phyloP scores from a whole-genome alignment of 2,797 vertebrate genomes.

The Eospalax fontanierii region DNA sequence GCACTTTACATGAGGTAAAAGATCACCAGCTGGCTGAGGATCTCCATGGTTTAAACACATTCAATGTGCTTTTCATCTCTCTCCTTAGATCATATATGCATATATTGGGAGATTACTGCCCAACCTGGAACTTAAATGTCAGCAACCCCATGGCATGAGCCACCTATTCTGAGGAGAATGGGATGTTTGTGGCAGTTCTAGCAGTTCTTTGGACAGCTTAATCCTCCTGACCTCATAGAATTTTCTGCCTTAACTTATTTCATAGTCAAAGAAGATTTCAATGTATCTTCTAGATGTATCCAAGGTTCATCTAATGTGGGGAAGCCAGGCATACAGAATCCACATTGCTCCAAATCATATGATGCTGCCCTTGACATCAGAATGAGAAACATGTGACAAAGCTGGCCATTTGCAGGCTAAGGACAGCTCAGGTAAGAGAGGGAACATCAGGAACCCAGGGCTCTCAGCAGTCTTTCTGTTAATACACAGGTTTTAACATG shows the following conservation, averaged over 20 bases:
- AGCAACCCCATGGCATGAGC: constrained; percentile 42
- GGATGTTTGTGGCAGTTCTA: constrained; percentile 53
- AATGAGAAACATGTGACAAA: constrained; percentile 28
- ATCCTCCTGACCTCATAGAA: constrained; percentile 49
- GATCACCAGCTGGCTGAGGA: not conserved
- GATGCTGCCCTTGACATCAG: not conserved
- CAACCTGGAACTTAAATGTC: constrained; percentile 15
- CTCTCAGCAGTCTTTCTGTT: constrained; percentile 21
- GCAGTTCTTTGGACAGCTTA: constrained; percentile 68
- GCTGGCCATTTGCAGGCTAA: not conserved
- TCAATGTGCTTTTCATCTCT: not conserved
- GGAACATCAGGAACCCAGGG: not conserved
- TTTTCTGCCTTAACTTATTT: constrained; percentile 68
- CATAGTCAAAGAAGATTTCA: constrained; percentile 41
- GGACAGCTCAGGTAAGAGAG: not conserved
- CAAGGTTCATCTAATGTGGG: not conserved
- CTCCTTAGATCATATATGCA: not conserved
- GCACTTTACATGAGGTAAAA: not conserved
- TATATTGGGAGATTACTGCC: not conserved
- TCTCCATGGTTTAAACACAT: not conserved
- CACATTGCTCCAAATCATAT: constrained; percentile 47
- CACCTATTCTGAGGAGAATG: constrained; percentile 48
- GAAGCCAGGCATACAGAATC: constrained; percentile 35
- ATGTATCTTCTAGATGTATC: not conserved
- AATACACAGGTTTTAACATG: not conserved